Conservation (phyloP, 2,113 vertebrate genomes). For the Gambusia holbrooki region DNA sequence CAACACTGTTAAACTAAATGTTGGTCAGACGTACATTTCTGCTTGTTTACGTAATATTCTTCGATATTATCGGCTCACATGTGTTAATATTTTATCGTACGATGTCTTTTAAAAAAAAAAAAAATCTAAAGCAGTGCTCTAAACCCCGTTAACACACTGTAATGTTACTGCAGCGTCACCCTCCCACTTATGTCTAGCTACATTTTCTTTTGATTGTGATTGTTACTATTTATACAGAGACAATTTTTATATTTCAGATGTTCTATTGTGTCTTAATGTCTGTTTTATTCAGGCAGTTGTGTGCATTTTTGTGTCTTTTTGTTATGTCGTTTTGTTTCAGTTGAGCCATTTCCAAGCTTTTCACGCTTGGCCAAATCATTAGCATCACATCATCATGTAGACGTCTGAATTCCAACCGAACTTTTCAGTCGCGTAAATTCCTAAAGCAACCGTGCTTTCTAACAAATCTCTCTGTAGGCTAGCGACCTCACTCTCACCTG, state of each 20-base stretch:
- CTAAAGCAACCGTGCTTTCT: neutral
- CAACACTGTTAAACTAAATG: slow-evolving; percentile 45
- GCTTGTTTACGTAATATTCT: slow-evolving; percentile 48
- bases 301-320: slow-evolving; percentile 14
- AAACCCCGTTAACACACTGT: slow-evolving; percentile 64
- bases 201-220: slow-evolving; percentile 50
- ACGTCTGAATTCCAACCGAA: neutral
- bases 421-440: neutral
- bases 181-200: neutral
- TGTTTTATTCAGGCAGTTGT: slow-evolving; percentile 29
- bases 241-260: slow-evolving; percentile 65
- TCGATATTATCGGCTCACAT: slow-evolving; percentile 49
- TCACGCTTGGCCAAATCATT: slow-evolving; percentile 18
- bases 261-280: slow-evolving; percentile 54
- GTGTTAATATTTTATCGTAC: slow-evolving; percentile 72
- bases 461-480: neutral
- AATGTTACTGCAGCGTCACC: slow-evolving; percentile 37
- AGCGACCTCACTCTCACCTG: neutral
- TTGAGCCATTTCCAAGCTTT: slow-evolving; percentile 18
- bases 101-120: slow-evolving; percentile 1
- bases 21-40: slow-evolving; percentile 61
- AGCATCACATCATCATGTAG: neutral
- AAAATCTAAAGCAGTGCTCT: slow-evolving; percentile 75
- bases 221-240: slow-evolving; percentile 73
- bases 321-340: neutral